Base-by-base conservation (phyloP, 2,888 invertebrate genomes). In the Pollenia griseotomentosa region DNA sequence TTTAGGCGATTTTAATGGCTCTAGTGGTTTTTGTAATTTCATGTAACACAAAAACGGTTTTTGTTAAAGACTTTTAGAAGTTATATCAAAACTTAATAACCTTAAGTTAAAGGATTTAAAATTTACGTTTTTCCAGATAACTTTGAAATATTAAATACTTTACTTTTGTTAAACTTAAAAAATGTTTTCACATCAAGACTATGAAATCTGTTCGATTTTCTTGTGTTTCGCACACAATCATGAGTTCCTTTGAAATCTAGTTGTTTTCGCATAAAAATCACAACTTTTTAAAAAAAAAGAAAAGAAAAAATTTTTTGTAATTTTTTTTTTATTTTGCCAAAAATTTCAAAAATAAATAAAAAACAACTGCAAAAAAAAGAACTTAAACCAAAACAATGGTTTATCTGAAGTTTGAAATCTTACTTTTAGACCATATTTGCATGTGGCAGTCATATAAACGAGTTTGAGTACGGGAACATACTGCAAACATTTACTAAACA, bases 401-500 rank as follows among this genome's bases (percentile, higher is more conserved):
- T 87, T 84, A 87, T 87, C 87, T 68, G 74, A 55, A 77, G 12
- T 68, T 74, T 42, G 84, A 78, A 84, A 87, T 87, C 87, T 87
- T 51, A 42, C 42, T 51, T 66, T 33, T 61, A 53, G 42, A 53
- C 77, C 87, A 84, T 84, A 87, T 87, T 87, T 87, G 87, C 87
- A 87, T 87, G 83, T 80, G 57, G 71, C 70, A 57, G 44, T 46
- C 73, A 66, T 79, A 81, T 55, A 48, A 42, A 79, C 19, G 8
- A 42, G 46, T 44, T 8, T 61, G 0, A 44, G n/a, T 51, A 53
- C 7, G 4, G n/a, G n/a, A 10, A n/a, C n/a, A n/a, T 46, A 19
- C 16, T 3, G n/a, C n/a, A 16, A 51, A 14, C 40, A 11, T n/a
- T 2, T 44, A 23, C 44, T 71, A 44, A 16, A 16, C 8, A 19